Base-by-base conservation (phyloP, 2,888 invertebrate genomes). In the Drosophila nigricruria region DNA sequence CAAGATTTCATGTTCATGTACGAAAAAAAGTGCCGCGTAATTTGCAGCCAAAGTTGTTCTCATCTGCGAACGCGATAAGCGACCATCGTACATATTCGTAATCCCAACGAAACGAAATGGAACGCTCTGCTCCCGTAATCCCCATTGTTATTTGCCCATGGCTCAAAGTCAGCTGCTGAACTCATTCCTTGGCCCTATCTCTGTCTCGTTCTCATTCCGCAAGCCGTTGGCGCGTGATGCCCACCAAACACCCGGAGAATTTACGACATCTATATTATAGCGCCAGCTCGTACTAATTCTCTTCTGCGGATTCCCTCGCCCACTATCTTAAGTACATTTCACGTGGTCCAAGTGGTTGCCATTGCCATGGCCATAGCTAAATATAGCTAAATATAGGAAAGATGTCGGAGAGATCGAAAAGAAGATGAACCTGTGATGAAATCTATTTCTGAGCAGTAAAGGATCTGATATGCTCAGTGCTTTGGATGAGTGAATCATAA, bases 151-250 rank as follows among this genome's bases (percentile, higher is more conserved):
- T 81, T 81, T 81, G 60, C 70, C 56, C 10, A 69, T 52, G 72
- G 81, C 81, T 81, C 73, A 79, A 67, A 68, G 68, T 69, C 83
- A 71, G 61, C 65, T 53, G 20, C 34, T 72, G 63, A 76, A 71
- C 74, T 73, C 62, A 34, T 52, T 43, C 16, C 16, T 16, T 14
- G 5, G 4, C 16, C 16, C 14, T 23, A 14, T 20, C 20, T 43
- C 42, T 12, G 20, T 25, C 25, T 16, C 25, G 49, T 64, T 73
- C 57, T 49, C 45, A 56, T 61, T 71, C 57, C 53, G 43, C 62
- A 56, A 52, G 43, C 27, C 36, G 36, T 9, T 70, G 68, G 73
- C 74, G 75, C 75, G 70, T 75, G 75, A 76, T 76, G 54, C 60
- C 70, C 58, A 23, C 50, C 50, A 70, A 74, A 36, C 36, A 70